Evolutionary conservation across 1,140 invertebrate species (phyloP).

Genomic region (Solenopsis invicta): DNA sequence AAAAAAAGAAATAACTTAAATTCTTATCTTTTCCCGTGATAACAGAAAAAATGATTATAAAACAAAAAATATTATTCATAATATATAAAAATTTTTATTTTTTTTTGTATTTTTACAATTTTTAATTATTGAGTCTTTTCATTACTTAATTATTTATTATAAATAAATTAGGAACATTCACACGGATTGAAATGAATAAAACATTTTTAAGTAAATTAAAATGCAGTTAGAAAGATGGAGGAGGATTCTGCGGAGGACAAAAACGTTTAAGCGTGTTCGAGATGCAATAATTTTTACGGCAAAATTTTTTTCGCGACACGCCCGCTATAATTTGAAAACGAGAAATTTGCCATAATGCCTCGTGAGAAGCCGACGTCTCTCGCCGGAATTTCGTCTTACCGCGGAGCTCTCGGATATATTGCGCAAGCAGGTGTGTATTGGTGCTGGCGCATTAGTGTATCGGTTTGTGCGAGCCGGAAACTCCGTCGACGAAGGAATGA

Average conservation of each 20-base stretch:
- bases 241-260: neutral
- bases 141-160: too few species aligned
- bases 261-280: neutral
- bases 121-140: too few species aligned
- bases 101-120: too few species aligned
- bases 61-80: neutral
- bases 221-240: neutral
- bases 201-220: neutral
- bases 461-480: conserved; percentile 47
- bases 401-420: conserved; percentile 40
- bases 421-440: conserved; percentile 45
- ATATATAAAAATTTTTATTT: too few species aligned
- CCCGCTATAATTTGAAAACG: neutral
- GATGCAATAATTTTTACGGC: neutral
- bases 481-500: conserved; percentile 55
- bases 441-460: conserved; percentile 51
- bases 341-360: conserved; percentile 36
- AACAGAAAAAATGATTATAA: neutral
- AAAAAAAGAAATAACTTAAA: neutral
- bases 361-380: conserved; percentile 11
- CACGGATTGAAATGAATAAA: neutral
- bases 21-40: neutral
- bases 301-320: neutral
- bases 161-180: neutral
- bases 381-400: conserved; percentile 42